Base-by-base conservation (phyloP, 2,797 vertebrate species). In the Dallia pectoralis region DNA sequence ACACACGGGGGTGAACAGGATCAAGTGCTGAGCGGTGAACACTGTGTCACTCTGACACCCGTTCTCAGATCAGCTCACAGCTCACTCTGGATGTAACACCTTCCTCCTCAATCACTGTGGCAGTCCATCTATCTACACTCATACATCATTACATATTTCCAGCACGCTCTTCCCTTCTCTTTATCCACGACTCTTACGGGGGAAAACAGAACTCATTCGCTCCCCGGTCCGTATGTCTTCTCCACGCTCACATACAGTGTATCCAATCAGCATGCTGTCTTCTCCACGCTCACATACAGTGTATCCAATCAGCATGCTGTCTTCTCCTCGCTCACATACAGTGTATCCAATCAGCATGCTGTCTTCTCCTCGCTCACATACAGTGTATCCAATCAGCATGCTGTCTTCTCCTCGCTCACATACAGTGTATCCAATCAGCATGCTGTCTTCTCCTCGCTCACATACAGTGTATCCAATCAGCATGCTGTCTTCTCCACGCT, bases 11-110 rank as follows among this genome's bases (percentile, higher is more conserved):
- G n/a, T 53, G 7, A 56, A 29, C 27, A 0, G 56, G 27, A 27
- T 66, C 40, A 40, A 51, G 62, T 67, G 82, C 25, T 9, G 67
- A 32, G 68, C 32, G 30, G 63, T 33, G 40, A 72, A 73, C 67
- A 15, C 0, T 63, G 74, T 77, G 67, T 71, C 70, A 71, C 22
- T 18, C 14, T 61, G 74, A 78, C 72, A 77, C 78, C 62, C 67
- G n/a, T 51, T 67, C 75, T 79, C 70, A 73, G 86, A 69, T 76
- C 49, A 67, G 69, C 85, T 90, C 76, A 77, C 83, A 30, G 11
- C 3, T 59, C 25, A 59, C 84, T 87, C 85, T 68, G 82, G 81
- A 81, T 22, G 25, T 25, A 77, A 73, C 75, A 72, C 62, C 71
- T 62, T 70, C 72, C 64, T 72, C 70, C 62, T 79, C 77, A 71